These are phyloP conservation scores for Hucho hucho DNA, from an alignment of 2,113 vertebrate genomes.

Conservation along the genomic window DNA sequence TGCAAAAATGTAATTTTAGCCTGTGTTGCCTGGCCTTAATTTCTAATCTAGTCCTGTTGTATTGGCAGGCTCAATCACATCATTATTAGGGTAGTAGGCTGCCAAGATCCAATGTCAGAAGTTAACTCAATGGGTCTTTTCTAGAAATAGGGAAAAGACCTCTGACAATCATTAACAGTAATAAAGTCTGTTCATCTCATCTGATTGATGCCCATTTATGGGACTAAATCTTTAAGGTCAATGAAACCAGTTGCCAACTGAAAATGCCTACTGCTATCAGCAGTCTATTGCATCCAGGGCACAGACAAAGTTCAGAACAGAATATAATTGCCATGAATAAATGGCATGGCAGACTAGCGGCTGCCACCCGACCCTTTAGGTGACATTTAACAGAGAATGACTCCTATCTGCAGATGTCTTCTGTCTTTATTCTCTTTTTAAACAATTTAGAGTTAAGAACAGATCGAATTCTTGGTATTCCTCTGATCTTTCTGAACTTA, in stretches of 20 bases:
- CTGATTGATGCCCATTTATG: background rate
- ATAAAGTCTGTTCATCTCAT: background rate
- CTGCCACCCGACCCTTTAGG: background rate
- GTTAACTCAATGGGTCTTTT: conserved; percentile 10
- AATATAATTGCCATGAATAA: conserved; percentile 1
- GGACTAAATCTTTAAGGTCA: conserved; percentile 1
- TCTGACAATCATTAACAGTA: background rate
- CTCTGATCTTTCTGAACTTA: too few species aligned
- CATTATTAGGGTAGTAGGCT: background rate
- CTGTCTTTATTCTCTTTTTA: background rate
- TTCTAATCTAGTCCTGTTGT: background rate
- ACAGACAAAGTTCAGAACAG: background rate
- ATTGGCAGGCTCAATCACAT: background rate
- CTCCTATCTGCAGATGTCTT: background rate
- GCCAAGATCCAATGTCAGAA: conserved; percentile 7
- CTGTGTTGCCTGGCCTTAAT: background rate
- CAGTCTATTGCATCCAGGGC: conserved; percentile 1
- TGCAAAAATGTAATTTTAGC: too few species aligned
- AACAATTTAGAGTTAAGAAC: too few species aligned
- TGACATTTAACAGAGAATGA: background rate
- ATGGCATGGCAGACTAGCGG: background rate
- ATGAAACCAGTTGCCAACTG: conserved; percentile 4
- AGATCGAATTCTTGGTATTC: too few species aligned
- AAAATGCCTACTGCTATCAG: background rate
- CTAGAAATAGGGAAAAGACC: background rate